Conservation (phyloP, 1,140 invertebrate genomes). For the Atta colombica region DNA sequence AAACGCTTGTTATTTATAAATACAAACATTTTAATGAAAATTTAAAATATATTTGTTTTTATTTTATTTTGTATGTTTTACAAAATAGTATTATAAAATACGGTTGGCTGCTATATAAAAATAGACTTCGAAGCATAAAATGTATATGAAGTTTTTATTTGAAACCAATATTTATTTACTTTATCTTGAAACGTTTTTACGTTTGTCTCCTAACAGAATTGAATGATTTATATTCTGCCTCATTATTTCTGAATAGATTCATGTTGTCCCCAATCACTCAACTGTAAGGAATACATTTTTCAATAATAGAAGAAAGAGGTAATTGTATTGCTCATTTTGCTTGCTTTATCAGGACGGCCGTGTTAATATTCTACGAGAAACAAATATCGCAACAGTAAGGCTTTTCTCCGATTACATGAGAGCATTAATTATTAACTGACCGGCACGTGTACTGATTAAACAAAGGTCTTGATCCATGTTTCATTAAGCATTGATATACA, state of each 20-base stretch:
- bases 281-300: slow-evolving; percentile 9
- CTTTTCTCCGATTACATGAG: slow-evolving; percentile 10
- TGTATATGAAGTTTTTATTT: slow-evolving; percentile 1
- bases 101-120: neutral
- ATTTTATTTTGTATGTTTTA: neutral
- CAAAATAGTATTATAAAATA: slow-evolving; percentile 1
- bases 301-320: neutral
- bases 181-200: slow-evolving; percentile 10
- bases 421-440: slow-evolving; percentile 29
- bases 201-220: neutral
- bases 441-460: slow-evolving; percentile 37
- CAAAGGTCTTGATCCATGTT: slow-evolving; percentile 36
- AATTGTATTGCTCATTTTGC: neutral
- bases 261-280: slow-evolving; percentile 17
- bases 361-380: neutral
- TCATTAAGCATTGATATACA: neutral
- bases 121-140: neutral
- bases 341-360: neutral
- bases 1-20: neutral
- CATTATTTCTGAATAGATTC: neutral
- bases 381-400: neutral
- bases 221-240: neutral
- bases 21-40: slow-evolving; percentile 14
- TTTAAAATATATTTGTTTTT: neutral
- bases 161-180: neutral